Conservation (phyloP, 2,113 vertebrate genomes). For the Megaceryle maxima region DNA sequence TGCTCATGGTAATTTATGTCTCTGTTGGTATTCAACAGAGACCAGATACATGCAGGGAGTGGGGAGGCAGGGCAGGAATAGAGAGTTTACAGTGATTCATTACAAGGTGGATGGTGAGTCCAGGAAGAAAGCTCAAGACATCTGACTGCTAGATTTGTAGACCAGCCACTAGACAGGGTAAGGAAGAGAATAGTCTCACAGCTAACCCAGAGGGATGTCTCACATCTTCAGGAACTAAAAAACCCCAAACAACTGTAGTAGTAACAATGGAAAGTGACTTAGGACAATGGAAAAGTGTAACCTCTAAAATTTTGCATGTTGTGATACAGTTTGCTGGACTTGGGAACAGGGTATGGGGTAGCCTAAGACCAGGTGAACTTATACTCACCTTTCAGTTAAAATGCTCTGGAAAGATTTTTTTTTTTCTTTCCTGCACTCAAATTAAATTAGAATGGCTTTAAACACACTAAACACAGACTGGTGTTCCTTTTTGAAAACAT, state of each 20-base stretch:
- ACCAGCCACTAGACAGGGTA: not conserved
- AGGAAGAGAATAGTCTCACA: not conserved
- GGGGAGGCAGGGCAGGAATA: not conserved
- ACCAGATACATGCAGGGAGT: not conserved
- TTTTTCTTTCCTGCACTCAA: not conserved
- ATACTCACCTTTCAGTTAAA: conserved; percentile 35
- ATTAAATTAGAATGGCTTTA: conserved; percentile 66
- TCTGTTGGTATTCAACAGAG: not conserved
- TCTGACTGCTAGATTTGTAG: not conserved
- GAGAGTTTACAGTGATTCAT: not conserved
- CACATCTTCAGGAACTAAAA: not conserved
- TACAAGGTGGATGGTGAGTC: not conserved
- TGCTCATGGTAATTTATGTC: not conserved
- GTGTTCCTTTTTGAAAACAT: conserved; percentile 35
- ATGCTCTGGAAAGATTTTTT: not conserved
- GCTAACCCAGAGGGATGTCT: not conserved
- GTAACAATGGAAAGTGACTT: not conserved
- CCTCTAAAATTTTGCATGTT: not conserved
- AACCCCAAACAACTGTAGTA: not conserved
- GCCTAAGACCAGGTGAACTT: conserved; percentile 28
- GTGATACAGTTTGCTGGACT: not conserved
- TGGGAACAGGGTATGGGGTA: not conserved
- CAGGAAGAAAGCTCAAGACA: not conserved
- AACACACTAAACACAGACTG: not conserved
- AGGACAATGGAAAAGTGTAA: not conserved